Base-by-base conservation (phyloP, 1,140 invertebrate species). In the Sarcophaga bullata region DNA sequence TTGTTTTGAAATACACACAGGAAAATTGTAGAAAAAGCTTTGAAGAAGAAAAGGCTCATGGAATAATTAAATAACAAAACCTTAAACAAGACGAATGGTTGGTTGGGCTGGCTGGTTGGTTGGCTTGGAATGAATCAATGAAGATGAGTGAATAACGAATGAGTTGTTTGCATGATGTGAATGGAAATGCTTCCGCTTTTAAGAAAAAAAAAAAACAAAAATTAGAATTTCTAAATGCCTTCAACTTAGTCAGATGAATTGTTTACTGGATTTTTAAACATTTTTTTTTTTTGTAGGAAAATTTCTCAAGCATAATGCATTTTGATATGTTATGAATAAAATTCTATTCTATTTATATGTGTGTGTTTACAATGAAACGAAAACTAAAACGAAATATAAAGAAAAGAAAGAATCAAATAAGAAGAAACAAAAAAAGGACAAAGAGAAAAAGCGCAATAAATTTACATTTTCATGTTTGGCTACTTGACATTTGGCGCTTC, bases 401-500 rank as follows among this genome's bases (percentile, higher is more conserved):
- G 62, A 72, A 72, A 9, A 72, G 17, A 15, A 62, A 62, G 19
- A 72, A 25, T n/a, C 0, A 72, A 19, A 19, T 62, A 15, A 10
- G 52, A 62, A 15, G 58, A 62, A n/a, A 4, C 1, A 15, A 17
- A 72, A 19, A 72, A 19, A 19, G 15, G 52, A 10, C 10, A 62
- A 15, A 46, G 15, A 15, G 15, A 6, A 49, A 49, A 78, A 19
- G 10, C n/a, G 25, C 49, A 7, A 49, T 19, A 17, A 50, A 78
- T 78, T 78, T 78, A 78, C 75, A 78, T 78, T 78, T 78, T 50
- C 75, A 78, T 78, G 75, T 78, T 78, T 49, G n/a, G 75, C 75
- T 78, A 78, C 75, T 78, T 78, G 75, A 78, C 75, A 78, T 78
- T 78, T 78, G 75, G 75, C 49, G 75, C 75, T 78, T 78, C 75